Evolutionary conservation across 2,113 vertebrate genomes (phyloP), one percentile per base, ranked within the genome.

Genomic region (Epinephelus cyanopodus): DNA sequence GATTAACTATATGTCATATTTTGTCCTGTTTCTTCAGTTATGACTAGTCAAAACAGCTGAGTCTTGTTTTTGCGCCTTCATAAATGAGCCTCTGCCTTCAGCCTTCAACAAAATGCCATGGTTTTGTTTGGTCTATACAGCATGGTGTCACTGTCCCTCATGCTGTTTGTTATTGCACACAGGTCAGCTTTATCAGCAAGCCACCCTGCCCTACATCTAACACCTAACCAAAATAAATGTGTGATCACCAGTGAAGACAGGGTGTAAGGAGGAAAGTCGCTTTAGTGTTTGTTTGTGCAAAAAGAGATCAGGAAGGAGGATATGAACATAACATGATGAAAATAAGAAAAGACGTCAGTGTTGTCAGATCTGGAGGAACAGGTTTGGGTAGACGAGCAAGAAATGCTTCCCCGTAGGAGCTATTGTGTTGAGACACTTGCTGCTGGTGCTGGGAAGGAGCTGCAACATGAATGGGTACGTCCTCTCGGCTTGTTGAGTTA

Each of bases 311-410:
- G 54, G 27, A 14, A 45, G 21, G 14, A 73, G 18, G 47, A 18
- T 52, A 50, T 50, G 68, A 58, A 11, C 18, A 25, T 27, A 39
- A 15, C 33, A 19, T 77, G 53, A 75, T 19, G 9, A 18, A 67
- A 67, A 64, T 52, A 66, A 64, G 48, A 63, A 74, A 81, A 81
- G 57, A 80, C 68, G 74, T 87, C 61, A 81, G 72, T 73, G 37
- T 6, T 37, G 17, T 63, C 19, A 77, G 63, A 90, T 85, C 86
- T 90, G 81, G 94, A 89, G 81, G 42, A 96, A 96, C 95, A 89
- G 92, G 95, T 96, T 96, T 94, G 93, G 85, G 94, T 76, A 74
- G 95, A 92, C 83, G 79, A 94, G 88, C 95, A 72, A 86, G 95
- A 95, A 94, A 87, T 79, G 18, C 79, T 87, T 87, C 74, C 64